Evolutionary conservation across 2,888 invertebrate genomes (phyloP), one percentile per base, ranked within the genome.

Genomic region (Torymus tubicola): DNA sequence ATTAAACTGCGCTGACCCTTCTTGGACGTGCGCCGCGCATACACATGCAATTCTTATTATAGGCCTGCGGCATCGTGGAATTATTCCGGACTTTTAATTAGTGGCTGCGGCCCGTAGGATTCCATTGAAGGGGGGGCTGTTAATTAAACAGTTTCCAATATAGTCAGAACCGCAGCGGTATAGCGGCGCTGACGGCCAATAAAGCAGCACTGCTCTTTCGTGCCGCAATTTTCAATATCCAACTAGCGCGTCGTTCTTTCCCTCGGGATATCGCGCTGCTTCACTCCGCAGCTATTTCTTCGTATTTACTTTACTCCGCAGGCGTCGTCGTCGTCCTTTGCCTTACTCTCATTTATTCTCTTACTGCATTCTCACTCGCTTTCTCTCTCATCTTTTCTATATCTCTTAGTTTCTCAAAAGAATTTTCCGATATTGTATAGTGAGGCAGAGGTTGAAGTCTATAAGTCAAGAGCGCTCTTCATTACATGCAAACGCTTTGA

Each of bases 61-160:
- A 42, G 42, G 42, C 42, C 42, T 42, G 42, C 42, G 42, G 42
- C 42, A 8, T 42, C 42, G 12, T 24, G 21, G 42, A 61, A 71
- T 75, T 61, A 67, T 71, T 67, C 16, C 58, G 16, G 16, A 61
- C 42, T 71, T 80, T 80, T 70, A 76, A 76, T 80, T 72, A 67
- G 57, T 12, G 53, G 13, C 50, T 57, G 69, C 57, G 14, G 11
- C 14, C 21, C 4, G 14, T 13, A 21, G 53, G 50, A 61, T 57
- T 55, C 4, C 50, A 21, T 50, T 14, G 61, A 42, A 42, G 13
- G 16, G 21, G 21, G 24, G 58, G 14, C 57, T 24, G 69, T 71
- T 80, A 74, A 80, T 80, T 80, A 70, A 80, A 75, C 64, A 70
- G 65, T 65, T 80, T 70, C 53, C 70, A 65, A 75, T 80, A 69